Evolutionary conservation across 1,140 invertebrate genomes (phyloP), one percentile per base, ranked within the genome.

Genomic region (Calliphora vicina): DNA sequence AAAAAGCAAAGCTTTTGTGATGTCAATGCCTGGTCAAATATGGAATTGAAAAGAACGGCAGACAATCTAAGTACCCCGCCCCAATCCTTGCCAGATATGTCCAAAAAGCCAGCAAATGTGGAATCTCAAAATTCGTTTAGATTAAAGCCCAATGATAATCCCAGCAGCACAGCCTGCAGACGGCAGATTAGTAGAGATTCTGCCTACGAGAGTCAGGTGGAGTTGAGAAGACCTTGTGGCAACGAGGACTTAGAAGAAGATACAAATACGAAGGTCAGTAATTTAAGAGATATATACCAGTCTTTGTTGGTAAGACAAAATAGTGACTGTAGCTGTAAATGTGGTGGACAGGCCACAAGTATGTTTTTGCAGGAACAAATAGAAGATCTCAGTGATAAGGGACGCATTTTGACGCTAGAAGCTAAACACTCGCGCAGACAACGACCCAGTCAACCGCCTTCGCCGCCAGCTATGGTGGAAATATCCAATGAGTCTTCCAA

Each of bases 281-380:
- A 94, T 88, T 88, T 96, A 1, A 91, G 95, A 29, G 94, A 95
- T 87, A 95, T 96, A 61, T 95, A 94, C 85, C 94, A 96, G 83
- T 93, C 93, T 6, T 92, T 92, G 42, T 90, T 91, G 83, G 88
- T 89, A 67, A 84, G 87, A 45, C 87, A 90, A 81, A 85, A 91
- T 85, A 84, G 87, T 87, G 35, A 82, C 43, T 42, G 45, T 35
- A 82, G 85, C 83, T 85, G 83, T 80, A 87, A 87, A 76, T 85
- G 82, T 57, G 88, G 89, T 42, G 83, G 73, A 9, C 74, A 81
- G 27, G 71, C 82, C 20, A 42, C 73, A 12, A 83, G 80, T 50
- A 27, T 80, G 20, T 73, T 61, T 45, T 42, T 71, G 26, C 61
- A 83, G 25, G 74, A 78, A 74, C 76, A 83, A 29, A 26, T 81